Evolutionary conservation across 2,888 invertebrate genomes (phyloP).

Genomic region (Heliconius erato): DNA sequence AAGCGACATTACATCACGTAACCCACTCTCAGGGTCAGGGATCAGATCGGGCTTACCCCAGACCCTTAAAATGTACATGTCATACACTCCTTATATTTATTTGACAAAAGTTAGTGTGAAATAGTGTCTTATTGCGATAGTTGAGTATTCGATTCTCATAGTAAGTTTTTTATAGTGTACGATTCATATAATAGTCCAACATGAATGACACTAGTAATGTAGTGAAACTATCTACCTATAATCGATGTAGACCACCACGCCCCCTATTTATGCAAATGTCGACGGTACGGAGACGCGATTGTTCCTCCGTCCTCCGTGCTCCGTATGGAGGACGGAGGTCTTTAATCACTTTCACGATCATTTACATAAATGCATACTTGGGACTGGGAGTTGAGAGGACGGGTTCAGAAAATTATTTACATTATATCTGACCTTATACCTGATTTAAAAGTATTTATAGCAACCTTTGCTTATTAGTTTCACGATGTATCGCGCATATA

Average conservation of each 20-base stretch:
- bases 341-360: conserved; percentile 36
- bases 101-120: too few relatives aligned
- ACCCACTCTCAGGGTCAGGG: too few relatives aligned
- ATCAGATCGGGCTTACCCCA: too few relatives aligned
- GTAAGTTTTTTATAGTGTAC: too few relatives aligned
- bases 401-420: neutral
- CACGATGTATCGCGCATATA: too few relatives aligned
- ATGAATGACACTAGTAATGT: conserved; percentile 42
- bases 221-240: conserved; percentile 40
- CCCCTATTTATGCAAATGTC: conserved; percentile 52
- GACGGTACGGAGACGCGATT: conserved; percentile 29
- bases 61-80: too few relatives aligned
- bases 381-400: neutral
- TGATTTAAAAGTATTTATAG: too few relatives aligned
- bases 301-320: conserved; percentile 17
- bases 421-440: neutral
- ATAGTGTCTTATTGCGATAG: too few relatives aligned
- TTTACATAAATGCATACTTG: conserved; percentile 24
- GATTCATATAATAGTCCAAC: conserved; percentile 7
- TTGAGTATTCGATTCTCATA: too few relatives aligned
- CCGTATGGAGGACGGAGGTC: conserved; percentile 2
- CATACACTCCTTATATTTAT: too few relatives aligned
- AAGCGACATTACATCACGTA: too few relatives aligned
- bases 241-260: conserved; percentile 52
- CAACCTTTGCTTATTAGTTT: too few relatives aligned